phyloP scores from a whole-genome alignment of 2,888 invertebrate genomes.

The Epistrophe eligans region DNA sequence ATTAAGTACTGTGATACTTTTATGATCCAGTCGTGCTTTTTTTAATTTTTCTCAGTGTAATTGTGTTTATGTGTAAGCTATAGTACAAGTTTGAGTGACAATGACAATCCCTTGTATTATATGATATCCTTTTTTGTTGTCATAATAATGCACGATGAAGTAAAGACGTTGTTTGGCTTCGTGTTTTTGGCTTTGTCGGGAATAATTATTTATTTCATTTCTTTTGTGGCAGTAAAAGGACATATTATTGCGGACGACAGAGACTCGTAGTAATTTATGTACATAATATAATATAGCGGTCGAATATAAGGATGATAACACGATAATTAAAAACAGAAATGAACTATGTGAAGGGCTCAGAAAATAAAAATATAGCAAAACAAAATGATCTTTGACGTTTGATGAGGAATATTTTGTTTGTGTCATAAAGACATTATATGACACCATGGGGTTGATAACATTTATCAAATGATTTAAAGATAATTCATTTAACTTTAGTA shows the following conservation, averaged over 20 bases:
- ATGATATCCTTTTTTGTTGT: conserved; percentile 34
- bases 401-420: neutral
- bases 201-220: conserved; percentile 57
- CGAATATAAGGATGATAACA: conserved; percentile 43
- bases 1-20: too few relatives aligned
- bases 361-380: neutral
- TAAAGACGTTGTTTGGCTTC: conserved; percentile 33
- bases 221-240: neutral
- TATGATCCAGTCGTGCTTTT: neutral
- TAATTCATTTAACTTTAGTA: too few relatives aligned
- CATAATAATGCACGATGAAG: conserved; percentile 14
- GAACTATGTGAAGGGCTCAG: neutral
- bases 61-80: neutral
- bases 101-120: conserved; percentile 40
- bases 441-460: too few relatives aligned
- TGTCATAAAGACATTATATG: too few relatives aligned
- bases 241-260: conserved; percentile 6
- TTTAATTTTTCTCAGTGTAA: neutral
- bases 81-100: conserved; percentile 24
- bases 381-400: neutral
- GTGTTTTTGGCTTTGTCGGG: conserved; percentile 49
- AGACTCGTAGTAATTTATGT: conserved; percentile 23
- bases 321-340: conserved; percentile 68
- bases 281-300: too few relatives aligned
- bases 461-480: too few relatives aligned